Evolutionary conservation across 2,888 invertebrate genomes (phyloP).

Genomic region (Molanna angustata): DNA sequence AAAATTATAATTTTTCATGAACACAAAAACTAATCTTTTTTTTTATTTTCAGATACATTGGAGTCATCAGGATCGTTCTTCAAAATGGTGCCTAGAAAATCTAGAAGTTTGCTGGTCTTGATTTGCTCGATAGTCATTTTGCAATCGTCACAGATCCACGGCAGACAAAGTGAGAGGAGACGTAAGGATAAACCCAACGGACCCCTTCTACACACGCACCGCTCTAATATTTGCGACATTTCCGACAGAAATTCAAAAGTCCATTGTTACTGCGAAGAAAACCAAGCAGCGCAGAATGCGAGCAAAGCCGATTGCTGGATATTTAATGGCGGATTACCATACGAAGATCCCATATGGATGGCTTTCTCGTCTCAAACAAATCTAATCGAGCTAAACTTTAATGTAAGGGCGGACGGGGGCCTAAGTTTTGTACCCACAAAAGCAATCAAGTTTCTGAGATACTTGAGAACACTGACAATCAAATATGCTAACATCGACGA

Average conservation of each 20-base stretch:
- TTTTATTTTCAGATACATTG: no score
- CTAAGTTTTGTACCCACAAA: conserved; percentile 70
- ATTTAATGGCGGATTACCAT: conserved; percentile 58
- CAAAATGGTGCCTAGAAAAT: no score
- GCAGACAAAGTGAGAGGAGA: conserved; percentile 19
- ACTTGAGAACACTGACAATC: conserved; percentile 66
- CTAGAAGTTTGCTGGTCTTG: no score
- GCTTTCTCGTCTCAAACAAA: conserved; percentile 70
- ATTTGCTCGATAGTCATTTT: no score
- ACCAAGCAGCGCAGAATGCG: conserved; percentile 52
- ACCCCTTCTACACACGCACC: conserved; percentile 6
- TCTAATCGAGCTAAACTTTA: conserved; percentile 66
- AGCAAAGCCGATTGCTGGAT: conserved; percentile 75
- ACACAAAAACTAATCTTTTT: no score
- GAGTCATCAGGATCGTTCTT: no score
- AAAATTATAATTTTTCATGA: no score
- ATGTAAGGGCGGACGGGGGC: conserved; percentile 66
- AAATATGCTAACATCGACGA: conserved; percentile 70
- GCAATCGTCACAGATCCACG: neutral
- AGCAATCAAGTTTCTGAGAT: conserved; percentile 63
- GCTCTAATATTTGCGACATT: conserved; percentile 47
- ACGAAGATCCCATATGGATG: conserved; percentile 70
- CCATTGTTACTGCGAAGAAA: conserved; percentile 54
- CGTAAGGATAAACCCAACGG: conserved; percentile 37
- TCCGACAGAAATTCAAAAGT: conserved; percentile 49